Percentiles rank a stretch among this genome's conserved stretches.
These are phyloP conservation scores for Orthosia gracilis DNA, from an alignment of 2,888 invertebrate genomes.

Conservation along the genomic window DNA sequence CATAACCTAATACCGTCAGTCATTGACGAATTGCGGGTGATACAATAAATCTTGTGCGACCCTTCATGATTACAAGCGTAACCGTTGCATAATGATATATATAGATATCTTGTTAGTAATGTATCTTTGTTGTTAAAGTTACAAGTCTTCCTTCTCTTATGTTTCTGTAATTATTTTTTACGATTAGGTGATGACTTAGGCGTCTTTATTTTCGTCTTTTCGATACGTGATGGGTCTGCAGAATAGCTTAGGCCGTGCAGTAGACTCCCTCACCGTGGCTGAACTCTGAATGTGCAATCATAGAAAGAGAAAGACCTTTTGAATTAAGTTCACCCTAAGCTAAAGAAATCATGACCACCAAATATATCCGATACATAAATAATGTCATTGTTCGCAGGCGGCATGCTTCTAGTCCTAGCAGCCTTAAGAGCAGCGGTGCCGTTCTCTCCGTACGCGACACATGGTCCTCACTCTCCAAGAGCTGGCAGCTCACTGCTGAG, in stretches of 20 bases:
- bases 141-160: no score
- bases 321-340: no score
- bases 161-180: no score
- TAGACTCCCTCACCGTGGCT: no score
- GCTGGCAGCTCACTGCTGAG: slow-evolving; percentile 88
- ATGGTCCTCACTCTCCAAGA: slow-evolving; percentile 86
- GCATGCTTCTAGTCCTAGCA: slow-evolving; percentile 84
- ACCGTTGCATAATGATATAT: slow-evolving; percentile 4
- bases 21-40: slow-evolving; percentile 33
- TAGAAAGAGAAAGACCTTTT: no score
- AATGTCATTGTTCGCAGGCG: slow-evolving; percentile 73
- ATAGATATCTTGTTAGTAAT: slow-evolving; percentile 8
- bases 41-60: slow-evolving; percentile 35
- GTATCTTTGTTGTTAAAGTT: slow-evolving; percentile 6
- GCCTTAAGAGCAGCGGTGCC: slow-evolving; percentile 87
- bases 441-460: slow-evolving; percentile 87
- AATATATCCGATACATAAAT: not conserved
- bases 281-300: no score
- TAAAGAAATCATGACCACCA: not conserved
- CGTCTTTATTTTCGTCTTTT: no score
- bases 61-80: slow-evolving; percentile 11
- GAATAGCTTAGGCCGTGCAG: no score
- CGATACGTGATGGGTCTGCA: no score
- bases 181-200: no score
- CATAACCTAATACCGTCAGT: slow-evolving; percentile 30